Conservation (phyloP, 2,888 invertebrate genomes). For the Euclidia mi region DNA sequence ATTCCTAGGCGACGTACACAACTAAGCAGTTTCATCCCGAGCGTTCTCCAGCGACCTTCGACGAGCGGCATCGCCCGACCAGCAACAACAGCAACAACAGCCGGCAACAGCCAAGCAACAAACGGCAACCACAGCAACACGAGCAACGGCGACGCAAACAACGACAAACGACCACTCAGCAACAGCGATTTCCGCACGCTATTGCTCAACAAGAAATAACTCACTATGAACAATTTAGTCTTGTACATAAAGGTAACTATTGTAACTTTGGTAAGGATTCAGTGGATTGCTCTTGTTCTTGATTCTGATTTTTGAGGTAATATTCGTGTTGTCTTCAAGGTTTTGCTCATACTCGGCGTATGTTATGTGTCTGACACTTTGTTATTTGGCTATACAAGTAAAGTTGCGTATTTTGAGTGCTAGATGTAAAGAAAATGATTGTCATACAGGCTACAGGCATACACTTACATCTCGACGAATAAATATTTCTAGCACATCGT, state of each 20-base stretch:
- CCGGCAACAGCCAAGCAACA: conserved; percentile 51
- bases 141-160: conserved; percentile 38
- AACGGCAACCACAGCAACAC: conserved; percentile 49
- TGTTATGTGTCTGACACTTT: no score
- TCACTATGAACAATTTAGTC: conserved; percentile 12
- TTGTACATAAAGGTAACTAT: conserved; percentile 14
- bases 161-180: conserved; percentile 73
- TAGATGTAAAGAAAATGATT: no score
- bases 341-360: background rate
- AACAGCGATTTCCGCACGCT: conserved; percentile 90
- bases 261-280: conserved; percentile 8
- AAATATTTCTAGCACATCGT: no score
- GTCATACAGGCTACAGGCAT: no score
- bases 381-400: no score
- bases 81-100: conserved; percentile 30
- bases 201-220: conserved; percentile 76
- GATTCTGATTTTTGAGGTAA: conserved; percentile 6
- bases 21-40: conserved; percentile 84
- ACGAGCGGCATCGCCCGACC: conserved; percentile 57
- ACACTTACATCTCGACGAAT: no score
- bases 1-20: conserved; percentile 81
- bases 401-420: no score
- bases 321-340: conserved; percentile 1
- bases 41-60: conserved; percentile 79
- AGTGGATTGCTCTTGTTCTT: conserved; percentile 2